Evolutionary conservation across 2,113 vertebrate species (phyloP).

Genomic region (Muscicapa adusta): DNA sequence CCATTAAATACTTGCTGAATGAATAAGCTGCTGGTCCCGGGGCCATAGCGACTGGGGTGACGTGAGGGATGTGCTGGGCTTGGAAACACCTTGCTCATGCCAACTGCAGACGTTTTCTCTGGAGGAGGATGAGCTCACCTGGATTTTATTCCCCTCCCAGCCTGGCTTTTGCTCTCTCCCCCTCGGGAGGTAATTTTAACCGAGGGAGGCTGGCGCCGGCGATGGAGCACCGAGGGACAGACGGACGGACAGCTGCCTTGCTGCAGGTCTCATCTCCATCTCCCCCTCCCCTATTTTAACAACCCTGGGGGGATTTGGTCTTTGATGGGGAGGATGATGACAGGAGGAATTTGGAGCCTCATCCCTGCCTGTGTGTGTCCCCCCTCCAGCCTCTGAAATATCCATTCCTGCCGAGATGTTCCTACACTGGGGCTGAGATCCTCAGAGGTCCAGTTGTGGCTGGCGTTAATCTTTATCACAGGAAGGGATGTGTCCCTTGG

Average conservation of each 20-base stretch:
- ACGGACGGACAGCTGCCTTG: neutral
- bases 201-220: accelerated
- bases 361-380: neutral
- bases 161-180: neutral
- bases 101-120: neutral
- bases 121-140: constrained; percentile 50
- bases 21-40: neutral
- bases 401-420: accelerated
- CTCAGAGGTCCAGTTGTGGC: neutral
- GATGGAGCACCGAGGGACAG: neutral
- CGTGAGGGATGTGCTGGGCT: constrained; percentile 31
- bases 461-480: neutral
- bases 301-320: neutral
- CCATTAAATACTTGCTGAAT: neutral
- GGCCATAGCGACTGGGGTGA: neutral
- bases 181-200: constrained; percentile 4
- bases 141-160: constrained; percentile 40
- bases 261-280: neutral
- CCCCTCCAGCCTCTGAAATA: neutral
- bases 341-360: neutral
- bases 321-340: neutral
- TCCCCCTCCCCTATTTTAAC: neutral
- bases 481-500: accelerated
- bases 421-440: neutral
- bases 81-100: neutral